Evolutionary conservation across 1,140 invertebrate species (phyloP).

Genomic region (Uloborus diversus): DNA sequence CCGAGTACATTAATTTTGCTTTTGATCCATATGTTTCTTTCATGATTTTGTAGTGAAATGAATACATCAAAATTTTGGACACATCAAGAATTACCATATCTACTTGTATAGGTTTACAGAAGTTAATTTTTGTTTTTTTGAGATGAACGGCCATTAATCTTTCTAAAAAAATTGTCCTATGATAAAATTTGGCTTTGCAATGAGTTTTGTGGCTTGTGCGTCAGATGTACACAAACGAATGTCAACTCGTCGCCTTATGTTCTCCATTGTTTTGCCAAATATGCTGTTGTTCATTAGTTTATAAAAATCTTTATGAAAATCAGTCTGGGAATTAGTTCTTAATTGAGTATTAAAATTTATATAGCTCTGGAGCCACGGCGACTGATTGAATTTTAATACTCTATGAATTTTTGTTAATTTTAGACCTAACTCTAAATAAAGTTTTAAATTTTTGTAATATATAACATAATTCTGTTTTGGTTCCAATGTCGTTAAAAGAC

Average conservation of each 20-base stretch:
- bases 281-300: conserved; percentile 14
- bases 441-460: conserved; percentile 7
- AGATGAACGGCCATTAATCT: not conserved
- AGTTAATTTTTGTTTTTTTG: conserved; percentile 24
- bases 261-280: conserved; percentile 23
- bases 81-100: conserved; percentile 5
- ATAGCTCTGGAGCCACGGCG: not conserved
- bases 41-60: conserved; percentile 6
- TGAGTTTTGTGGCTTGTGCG: not conserved
- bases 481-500: not conserved
- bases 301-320: conserved; percentile 10
- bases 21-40: not conserved
- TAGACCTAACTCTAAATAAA: not conserved
- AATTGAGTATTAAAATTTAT: conserved; percentile 2
- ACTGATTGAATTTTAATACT: conserved; percentile 9
- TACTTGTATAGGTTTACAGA: not conserved
- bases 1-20: not conserved
- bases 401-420: not conserved
- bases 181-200: not conserved
- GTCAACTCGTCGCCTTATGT: not conserved
- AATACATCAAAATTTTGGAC: conserved; percentile 20
- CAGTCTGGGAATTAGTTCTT: not conserved
- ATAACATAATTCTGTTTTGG: not conserved
- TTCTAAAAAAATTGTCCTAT: not conserved
- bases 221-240: not conserved